Base-by-base conservation (phyloP, 1,140 invertebrate genomes). In the Nylanderia fulva region DNA sequence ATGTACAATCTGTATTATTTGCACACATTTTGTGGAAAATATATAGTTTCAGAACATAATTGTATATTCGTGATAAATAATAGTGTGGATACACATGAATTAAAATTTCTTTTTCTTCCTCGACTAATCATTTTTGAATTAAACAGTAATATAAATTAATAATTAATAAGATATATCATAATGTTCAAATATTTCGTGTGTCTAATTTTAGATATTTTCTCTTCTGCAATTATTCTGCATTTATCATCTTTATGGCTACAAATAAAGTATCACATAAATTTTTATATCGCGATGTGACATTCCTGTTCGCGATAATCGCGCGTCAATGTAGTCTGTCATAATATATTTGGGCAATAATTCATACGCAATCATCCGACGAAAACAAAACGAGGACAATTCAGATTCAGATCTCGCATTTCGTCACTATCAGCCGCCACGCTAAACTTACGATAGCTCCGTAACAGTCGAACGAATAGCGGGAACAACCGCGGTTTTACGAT, bases 41-140 rank as follows among this genome's bases (percentile, higher is more conserved):
- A 74, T 74, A 33, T 27, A 15, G 39, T 15, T 74, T 39, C 54
- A n/a, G 13, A 74, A 56, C 33, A 18, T 56, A 74, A 74, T n/a
- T 56, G 21, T 7, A 36, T n/a, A 36, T 54, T 36, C 48, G n/a
- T n/a, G n/a, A n/a, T n/a, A n/a, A n/a, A n/a, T n/a, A n/a, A n/a
- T n/a, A n/a, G n/a, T n/a, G n/a, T n/a, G n/a, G n/a, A n/a, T n/a
- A n/a, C n/a, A n/a, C n/a, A n/a, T n/a, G n/a, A n/a, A n/a, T n/a
- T n/a, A 87, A 86, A 86, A 87, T 86, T 85, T 54, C 33, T 6
- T 18, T 48, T 3, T 45, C 13, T 4, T 15, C 15, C 45, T 48
- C 13, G 45, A 58, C 21, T 18, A 74, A 39, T n/a, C 58, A 13
- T 1, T 7, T 56, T n/a, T 15, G 5, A 71, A 1, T 11, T 11